phyloP scores from a whole-genome alignment of 2,113 vertebrate genomes.

The Bubo scandiacus region DNA sequence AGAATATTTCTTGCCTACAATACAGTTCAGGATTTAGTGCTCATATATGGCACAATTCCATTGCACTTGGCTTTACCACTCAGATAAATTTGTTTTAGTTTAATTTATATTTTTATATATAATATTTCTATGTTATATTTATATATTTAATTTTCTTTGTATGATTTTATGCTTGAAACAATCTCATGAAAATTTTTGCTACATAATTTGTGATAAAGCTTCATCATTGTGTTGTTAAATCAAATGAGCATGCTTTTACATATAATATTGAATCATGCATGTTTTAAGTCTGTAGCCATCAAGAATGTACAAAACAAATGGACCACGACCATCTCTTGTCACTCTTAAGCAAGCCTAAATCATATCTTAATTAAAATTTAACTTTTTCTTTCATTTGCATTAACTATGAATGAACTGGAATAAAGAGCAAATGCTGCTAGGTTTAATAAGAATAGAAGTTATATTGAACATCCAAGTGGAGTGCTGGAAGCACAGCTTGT shows the following conservation, averaged over 20 bases:
- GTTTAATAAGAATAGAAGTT: not conserved
- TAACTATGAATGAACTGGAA: not conserved
- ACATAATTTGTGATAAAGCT: not conserved
- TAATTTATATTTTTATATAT: not conserved
- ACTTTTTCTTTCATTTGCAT: not conserved
- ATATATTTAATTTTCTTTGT: not conserved
- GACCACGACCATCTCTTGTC: not conserved
- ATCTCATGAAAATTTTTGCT: not conserved
- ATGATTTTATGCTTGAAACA: not conserved
- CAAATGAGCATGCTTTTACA: not conserved
- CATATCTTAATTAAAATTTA: not conserved
- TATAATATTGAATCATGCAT: not conserved
- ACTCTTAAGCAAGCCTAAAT: not conserved
- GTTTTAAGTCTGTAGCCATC: not conserved
- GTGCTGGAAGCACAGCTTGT: not conserved
- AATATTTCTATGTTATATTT: not conserved
- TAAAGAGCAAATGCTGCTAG: conserved; percentile 4
- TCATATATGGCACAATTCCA: not conserved
- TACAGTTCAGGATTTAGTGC: not conserved
- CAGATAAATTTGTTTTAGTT: not conserved
- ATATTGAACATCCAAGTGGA: not conserved
- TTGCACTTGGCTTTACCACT: not conserved
- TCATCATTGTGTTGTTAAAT: not conserved
- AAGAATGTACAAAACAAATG: conserved; percentile 8
- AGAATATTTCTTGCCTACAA: not conserved